These are phyloP conservation scores for Geodia barretti DNA, from an alignment of 37 sponge, comb jelly and placozoan species.

Conservation along the genomic window DNA sequence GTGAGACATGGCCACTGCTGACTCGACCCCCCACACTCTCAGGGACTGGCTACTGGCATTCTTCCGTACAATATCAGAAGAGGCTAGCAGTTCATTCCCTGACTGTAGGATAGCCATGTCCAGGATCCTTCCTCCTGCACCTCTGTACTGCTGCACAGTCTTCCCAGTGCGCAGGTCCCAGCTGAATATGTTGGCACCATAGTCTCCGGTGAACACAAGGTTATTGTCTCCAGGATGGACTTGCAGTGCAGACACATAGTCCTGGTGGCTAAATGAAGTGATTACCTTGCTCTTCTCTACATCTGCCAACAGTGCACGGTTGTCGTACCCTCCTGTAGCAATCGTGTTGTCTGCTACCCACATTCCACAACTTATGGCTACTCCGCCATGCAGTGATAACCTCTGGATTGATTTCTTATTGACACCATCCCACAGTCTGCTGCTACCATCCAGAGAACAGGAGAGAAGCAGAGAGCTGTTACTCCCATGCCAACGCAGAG, in stretches of 20 bases:
- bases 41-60: conserved; percentile 71
- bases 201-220: conserved; percentile 66
- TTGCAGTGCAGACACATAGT: conserved; percentile 58
- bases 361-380: conserved; percentile 39
- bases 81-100: conserved; percentile 58
- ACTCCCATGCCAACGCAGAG: conserved; percentile 52
- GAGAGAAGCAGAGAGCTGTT: conserved; percentile 48
- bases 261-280: conserved; percentile 29
- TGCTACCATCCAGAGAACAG: conserved; percentile 43
- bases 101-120: conserved; percentile 56
- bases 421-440: conserved; percentile 49
- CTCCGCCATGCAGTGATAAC: conserved; percentile 19
- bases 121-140: conserved; percentile 77
- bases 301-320: conserved; percentile 30
- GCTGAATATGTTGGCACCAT: conserved; percentile 12
- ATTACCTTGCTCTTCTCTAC: conserved; percentile 17
- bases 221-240: conserved; percentile 41
- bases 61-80: conserved; percentile 79
- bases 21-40: conserved; percentile 65
- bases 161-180: conserved; percentile 74
- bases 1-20: conserved; percentile 55
- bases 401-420: conserved; percentile 4
- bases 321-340: conserved; percentile 71
- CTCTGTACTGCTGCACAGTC: conserved; percentile 26
- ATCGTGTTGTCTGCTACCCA: conserved; percentile 52